These are phyloP conservation scores for Phylloscopus whistleri DNA, from an alignment of 2,113 vertebrate species.

Conservation along the genomic window DNA sequence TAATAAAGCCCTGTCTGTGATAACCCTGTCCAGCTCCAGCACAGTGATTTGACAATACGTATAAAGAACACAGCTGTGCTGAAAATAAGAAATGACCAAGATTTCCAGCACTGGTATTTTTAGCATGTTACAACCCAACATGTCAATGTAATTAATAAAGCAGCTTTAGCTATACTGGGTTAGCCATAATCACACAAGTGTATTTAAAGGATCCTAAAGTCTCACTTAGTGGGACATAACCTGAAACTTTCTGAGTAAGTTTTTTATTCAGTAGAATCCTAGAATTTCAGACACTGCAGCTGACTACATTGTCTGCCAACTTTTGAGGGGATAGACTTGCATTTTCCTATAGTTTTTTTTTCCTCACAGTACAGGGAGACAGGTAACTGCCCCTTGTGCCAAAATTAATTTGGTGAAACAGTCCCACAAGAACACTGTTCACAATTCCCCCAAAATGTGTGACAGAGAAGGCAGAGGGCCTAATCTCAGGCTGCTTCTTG, in stretches of 20 bases:
- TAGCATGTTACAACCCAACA: not conserved
- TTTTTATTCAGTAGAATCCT: not conserved
- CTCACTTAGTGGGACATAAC: not conserved
- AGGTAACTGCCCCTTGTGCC: not conserved
- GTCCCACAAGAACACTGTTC: not conserved
- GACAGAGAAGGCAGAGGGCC: not conserved
- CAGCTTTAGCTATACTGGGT: not conserved
- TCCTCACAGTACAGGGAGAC: not conserved
- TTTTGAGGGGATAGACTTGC: not conserved
- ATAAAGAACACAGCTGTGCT: not conserved
- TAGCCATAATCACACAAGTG: not conserved
- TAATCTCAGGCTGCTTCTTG: not conserved
- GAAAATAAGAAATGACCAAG: constrained; percentile 12
- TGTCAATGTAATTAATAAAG: constrained; percentile 43
- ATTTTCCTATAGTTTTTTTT: not conserved
- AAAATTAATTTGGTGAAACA: not conserved
- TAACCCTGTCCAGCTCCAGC: not conserved
- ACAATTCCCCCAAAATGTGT: not conserved
- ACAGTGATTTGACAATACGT: rapidly evolving
- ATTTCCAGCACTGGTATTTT: constrained; percentile 39
- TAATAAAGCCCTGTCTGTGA: not conserved
- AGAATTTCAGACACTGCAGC: not conserved
- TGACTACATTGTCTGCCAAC: not conserved
- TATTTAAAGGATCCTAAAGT: constrained; percentile 17
- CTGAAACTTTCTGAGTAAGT: not conserved